These are phyloP conservation scores for Crotalus tigris DNA, from an alignment of 2,113 vertebrate genomes.

Conservation along the genomic window DNA sequence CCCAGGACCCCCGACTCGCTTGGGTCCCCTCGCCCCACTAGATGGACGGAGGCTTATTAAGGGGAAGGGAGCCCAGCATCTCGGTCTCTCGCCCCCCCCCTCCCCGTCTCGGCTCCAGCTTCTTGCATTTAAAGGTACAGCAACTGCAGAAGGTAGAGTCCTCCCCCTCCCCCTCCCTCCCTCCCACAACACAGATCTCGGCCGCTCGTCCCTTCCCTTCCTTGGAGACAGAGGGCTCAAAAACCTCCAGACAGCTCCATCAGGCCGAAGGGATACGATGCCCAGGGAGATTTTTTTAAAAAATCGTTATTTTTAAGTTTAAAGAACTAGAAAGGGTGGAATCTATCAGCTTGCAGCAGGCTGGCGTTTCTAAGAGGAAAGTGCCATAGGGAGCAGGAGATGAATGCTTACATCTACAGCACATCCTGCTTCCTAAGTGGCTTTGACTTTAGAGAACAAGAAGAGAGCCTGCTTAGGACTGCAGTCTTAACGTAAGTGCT, in stretches of 20 bases:
- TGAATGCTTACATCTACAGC: neutral
- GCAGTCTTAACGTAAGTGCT: neutral
- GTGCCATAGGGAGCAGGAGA: neutral
- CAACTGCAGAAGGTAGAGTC: conserved; percentile 7
- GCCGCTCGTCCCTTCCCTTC: neutral
- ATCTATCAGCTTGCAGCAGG: too few species aligned
- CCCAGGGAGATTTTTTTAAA: neutral
- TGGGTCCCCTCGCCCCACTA: conserved; percentile 25
- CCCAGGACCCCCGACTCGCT: neutral
- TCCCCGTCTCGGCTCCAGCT: conserved; percentile 45
- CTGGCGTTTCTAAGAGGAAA: neutral
- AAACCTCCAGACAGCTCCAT: neutral
- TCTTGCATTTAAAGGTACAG: conserved; percentile 75
- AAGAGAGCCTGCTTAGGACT: neutral
- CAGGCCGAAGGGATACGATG: conserved; percentile 11
- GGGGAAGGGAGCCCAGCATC: conserved; percentile 54
- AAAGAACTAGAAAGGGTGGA: neutral
- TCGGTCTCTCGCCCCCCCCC: conserved; percentile 43
- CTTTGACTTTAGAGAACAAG: neutral
- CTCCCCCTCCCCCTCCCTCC: neutral
- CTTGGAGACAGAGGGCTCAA: neutral
- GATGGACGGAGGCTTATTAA: conserved; percentile 66
- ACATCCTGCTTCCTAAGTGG: neutral
- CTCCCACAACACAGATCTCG: neutral
- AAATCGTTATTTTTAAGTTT: neutral